These are phyloP conservation scores for Tricholauxania praeusta DNA, from an alignment of 2,888 invertebrate genomes.

Conservation along the genomic window DNA sequence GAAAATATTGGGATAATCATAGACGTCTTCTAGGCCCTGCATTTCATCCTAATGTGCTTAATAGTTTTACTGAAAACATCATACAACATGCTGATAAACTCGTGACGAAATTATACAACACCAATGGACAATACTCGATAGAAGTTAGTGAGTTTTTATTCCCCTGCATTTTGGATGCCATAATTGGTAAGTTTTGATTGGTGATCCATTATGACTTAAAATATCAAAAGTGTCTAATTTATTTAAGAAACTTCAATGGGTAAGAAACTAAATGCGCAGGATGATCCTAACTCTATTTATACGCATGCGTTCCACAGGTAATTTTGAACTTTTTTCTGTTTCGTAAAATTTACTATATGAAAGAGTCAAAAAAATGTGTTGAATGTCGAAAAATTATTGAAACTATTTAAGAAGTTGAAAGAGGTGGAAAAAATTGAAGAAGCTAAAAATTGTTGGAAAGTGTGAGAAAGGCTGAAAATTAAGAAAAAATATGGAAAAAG, in stretches of 20 bases:
- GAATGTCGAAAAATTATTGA: too few species aligned
- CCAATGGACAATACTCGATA: constrained; percentile 39
- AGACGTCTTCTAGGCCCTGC: constrained; percentile 81
- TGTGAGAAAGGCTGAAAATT: too few species aligned
- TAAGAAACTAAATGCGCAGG: constrained; percentile 68
- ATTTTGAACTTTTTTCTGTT: constrained; percentile 57
- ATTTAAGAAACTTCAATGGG: constrained; percentile 87
- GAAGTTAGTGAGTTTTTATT: constrained; percentile 73
- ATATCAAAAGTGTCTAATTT: constrained; percentile 46
- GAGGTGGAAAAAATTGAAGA: too few species aligned
- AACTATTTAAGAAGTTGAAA: too few species aligned
- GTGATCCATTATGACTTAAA: not conserved
- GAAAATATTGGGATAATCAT: constrained; percentile 74
- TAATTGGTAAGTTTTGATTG: constrained; percentile 69
- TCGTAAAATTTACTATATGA: too few species aligned
- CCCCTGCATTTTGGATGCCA: constrained; percentile 73
- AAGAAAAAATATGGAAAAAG: too few species aligned
- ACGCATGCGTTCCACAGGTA: constrained; percentile 78
- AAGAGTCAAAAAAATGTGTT: too few species aligned
- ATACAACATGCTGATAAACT: constrained; percentile 73
- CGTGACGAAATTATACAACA: constrained; percentile 62
- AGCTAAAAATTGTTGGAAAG: too few species aligned
- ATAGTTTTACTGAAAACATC: constrained; percentile 77
- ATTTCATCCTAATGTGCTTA: constrained; percentile 81
- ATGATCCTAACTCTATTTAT: constrained; percentile 72